Evolutionary conservation across 2,113 vertebrate genomes (phyloP).

Genomic region (Gambusia holbrooki): DNA sequence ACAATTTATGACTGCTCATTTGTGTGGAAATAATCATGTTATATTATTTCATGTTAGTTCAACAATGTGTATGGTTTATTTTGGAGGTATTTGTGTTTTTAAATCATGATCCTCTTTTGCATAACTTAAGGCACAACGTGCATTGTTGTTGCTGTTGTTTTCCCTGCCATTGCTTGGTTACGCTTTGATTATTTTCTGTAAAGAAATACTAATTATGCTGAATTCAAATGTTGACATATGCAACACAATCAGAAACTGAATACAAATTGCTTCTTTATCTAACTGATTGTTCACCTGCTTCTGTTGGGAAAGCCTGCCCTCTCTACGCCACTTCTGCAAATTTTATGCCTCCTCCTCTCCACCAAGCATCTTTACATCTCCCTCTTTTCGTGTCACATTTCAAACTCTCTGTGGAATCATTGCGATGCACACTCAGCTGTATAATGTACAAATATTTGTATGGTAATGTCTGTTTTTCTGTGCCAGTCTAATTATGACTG

Average conservation of each 20-base stretch:
- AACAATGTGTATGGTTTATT: neutral
- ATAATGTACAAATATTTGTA: conserved; percentile 72
- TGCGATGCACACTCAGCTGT: conserved; percentile 47
- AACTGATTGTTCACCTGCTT: conserved; percentile 9
- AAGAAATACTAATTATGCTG: conserved; percentile 8
- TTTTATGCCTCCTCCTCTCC: neutral
- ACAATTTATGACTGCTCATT: neutral
- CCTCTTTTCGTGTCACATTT: neutral
- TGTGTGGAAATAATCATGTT: neutral
- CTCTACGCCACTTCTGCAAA: conserved; percentile 9
- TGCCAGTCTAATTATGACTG: conserved; percentile 63
- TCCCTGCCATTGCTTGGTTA: neutral
- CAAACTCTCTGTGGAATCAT: conserved; percentile 43
- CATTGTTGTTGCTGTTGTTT: too few relatives aligned
- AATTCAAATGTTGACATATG: conserved; percentile 37
- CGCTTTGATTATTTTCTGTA: conserved; percentile 14
- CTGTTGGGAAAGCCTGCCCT: neutral
- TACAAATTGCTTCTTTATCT: conserved; percentile 28
- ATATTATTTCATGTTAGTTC: neutral
- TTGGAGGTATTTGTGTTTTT: neutral
- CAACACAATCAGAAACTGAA: neutral
- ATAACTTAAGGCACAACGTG: neutral
- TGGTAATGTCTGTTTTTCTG: conserved; percentile 68
- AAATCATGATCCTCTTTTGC: neutral
- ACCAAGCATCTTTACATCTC: neutral